Evolutionary conservation across 2,888 invertebrate genomes (phyloP), one percentile per base, ranked within the genome.

Genomic region (Cantharis lateralis): DNA sequence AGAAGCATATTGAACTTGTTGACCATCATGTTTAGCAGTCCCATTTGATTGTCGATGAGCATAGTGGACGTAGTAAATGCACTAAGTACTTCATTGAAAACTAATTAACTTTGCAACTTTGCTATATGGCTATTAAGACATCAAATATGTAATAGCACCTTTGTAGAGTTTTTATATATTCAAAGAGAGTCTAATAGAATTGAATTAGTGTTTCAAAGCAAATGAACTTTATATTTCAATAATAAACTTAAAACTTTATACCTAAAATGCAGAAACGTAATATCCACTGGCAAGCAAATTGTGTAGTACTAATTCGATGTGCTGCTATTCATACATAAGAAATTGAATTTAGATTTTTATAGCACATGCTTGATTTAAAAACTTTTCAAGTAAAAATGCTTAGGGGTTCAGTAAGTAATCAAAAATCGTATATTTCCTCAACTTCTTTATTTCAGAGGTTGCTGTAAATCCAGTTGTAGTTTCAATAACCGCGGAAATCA

Each of bases 401-500:
- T 74, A 73, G 78, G 78, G 79, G 74, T 78, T 74, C 69, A 64
- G 75, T 73, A 75, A 74, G 77, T 76, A 79, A 79, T 79, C 79
- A 79, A 79, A 78, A 77, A 76, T 75, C 77, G 72, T 68, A 76
- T 78, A 76, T 78, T 76, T 75, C 75, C 73, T 76, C 78, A 76
- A 77, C 78, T 75, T 74, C 78, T 76, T 77, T 80, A 80, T 80
- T 80, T 80, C 78, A 78, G 76, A 76, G 76, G 76, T 76, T 77
- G 78, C 78, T 81, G 78, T 81, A 82, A 83, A 83, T 82, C 81
- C 82, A 81, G 83, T 82, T 86, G 84, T 85, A 85, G 83, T 85
- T 85, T 86, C 86, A 86, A 87, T 86, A 86, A 85, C 83, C 81
- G 83, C 81, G 84, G 83, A 86, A 87, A 87, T 86, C 84, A 86